Base-by-base conservation (phyloP, 2,113 vertebrate species). In the Echinops telfairi region DNA sequence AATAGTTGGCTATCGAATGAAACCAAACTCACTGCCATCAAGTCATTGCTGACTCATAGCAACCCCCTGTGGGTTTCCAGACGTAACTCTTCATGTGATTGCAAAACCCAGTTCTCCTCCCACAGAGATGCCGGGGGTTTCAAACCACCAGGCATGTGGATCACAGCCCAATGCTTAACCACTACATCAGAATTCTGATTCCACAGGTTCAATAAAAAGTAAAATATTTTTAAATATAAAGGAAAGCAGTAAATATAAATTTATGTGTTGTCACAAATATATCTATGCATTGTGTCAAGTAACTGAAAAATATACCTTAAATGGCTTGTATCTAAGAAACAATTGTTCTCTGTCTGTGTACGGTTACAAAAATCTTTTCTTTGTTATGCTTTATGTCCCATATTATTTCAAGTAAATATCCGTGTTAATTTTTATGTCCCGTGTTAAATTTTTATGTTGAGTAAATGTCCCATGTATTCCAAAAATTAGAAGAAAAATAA, bases 401-500 rank as follows among this genome's bases (percentile, higher is more conserved):
- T 53, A 14, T 14, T 53, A 53, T 53, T 53, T 53, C 47, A 53
- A 53, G 47, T 14, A 53, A 53, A 53, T 14, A 53, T 53, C 12
- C 10, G 47, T 53, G 47, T 53, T 53, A 6, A 53, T 53, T 53
- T 40, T 53, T 53, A 53, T 53, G 47, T 14, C 47, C 47, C 47
- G 10, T 53, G 47, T 11, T 53, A 53, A 53, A 7, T 2, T 77
- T 95, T 88, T 89, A 3, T 36, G 14, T 91, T 84, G 79, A 73
- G 75, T 17, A 53, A 84, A 90, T 88, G 70, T 40, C 25, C 10
- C 25, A 40, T 91, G 88, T 90, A 53, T 38, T 85, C 71, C 38
- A 93, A n/a, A 89, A 94, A 80, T 89, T 68, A 89, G 36, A 89
- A 89, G 29, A 9, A 70, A 57, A 86, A 68, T 93, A 4, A 29